Evolutionary conservation across 1,140 invertebrate genomes (phyloP).

Genomic region (Liolophura sinensis): DNA sequence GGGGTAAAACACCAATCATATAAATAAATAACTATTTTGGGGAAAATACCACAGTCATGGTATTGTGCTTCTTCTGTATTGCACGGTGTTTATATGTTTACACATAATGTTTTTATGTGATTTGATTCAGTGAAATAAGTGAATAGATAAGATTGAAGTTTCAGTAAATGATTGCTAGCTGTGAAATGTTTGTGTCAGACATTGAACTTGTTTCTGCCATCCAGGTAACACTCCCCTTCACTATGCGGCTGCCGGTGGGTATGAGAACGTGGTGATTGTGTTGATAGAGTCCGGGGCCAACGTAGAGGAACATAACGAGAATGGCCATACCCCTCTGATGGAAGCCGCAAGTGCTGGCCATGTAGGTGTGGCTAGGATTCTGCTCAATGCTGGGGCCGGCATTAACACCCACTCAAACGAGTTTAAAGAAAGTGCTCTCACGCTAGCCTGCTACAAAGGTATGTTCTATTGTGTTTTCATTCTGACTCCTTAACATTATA

Average conservation of each 20-base stretch:
- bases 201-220: conserved; percentile 12
- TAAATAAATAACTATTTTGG: too few relatives aligned
- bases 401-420: conserved; percentile 99
- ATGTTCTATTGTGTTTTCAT: conserved; percentile 10
- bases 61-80: too few relatives aligned
- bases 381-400: conserved; percentile 89
- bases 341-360: conserved; percentile 97
- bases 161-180: too few relatives aligned
- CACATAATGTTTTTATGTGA: too few relatives aligned
- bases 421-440: conserved; percentile 86
- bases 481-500: too few relatives aligned
- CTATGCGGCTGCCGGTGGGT: conserved; percentile 96
- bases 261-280: conserved; percentile 85
- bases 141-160: too few relatives aligned
- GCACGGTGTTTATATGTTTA: too few relatives aligned
- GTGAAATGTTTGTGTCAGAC: too few relatives aligned
- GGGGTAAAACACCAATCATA: too few relatives aligned
- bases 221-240: conserved; percentile 93
- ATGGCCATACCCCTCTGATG: conserved; percentile 98
- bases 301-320: conserved; percentile 98
- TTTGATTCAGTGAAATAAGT: too few relatives aligned
- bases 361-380: conserved; percentile 89
- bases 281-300: conserved; percentile 89
- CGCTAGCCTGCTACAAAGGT: conserved; percentile 95
- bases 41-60: too few relatives aligned